A percentile compares a stretch with the other conserved stretches of the same genome.
These are phyloP conservation scores for Oryctes rhinoceros DNA, from an alignment of 1,140 invertebrate genomes.

Conservation along the genomic window DNA sequence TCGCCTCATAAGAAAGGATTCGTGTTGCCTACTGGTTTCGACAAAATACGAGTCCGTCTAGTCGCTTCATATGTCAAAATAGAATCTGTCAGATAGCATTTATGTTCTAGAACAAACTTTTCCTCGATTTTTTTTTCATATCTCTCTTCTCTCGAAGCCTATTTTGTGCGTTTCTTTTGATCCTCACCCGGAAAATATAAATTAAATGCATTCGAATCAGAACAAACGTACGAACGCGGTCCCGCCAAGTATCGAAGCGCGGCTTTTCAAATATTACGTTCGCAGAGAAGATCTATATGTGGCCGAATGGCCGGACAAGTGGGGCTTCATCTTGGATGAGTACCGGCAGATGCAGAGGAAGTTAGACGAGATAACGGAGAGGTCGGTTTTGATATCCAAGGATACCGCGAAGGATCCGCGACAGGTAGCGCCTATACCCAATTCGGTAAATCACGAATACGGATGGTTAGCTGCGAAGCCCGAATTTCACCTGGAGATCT, in stretches of 20 bases:
- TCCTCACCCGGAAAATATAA: not conserved
- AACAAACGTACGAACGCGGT: not conserved
- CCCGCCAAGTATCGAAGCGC: not conserved
- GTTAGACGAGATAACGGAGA: not conserved
- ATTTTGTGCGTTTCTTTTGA: not conserved
- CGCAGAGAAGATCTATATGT: not conserved
- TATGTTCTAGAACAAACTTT: not conserved
- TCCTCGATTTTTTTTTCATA: not conserved
- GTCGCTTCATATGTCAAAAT: not conserved
- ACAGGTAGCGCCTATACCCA: constrained; percentile 41
- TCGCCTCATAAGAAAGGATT: no score
- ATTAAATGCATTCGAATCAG: not conserved
- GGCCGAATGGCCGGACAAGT: constrained; percentile 2
- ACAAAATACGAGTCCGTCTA: no score
- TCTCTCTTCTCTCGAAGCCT: not conserved
- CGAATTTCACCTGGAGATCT: constrained; percentile 50
- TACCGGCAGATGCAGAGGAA: not conserved
- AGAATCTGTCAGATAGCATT: not conserved
- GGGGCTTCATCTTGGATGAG: constrained; percentile 32
- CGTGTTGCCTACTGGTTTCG: no score
- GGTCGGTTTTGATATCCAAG: not conserved
- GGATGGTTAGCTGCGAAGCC: constrained; percentile 49
- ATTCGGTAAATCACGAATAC: constrained; percentile 50
- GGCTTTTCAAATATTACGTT: not conserved
- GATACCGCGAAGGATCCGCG: constrained; percentile 42